Evolutionary conservation across 92 coral and sea anemone species (phyloP).

Genomic region (Phenganax marumi): DNA sequence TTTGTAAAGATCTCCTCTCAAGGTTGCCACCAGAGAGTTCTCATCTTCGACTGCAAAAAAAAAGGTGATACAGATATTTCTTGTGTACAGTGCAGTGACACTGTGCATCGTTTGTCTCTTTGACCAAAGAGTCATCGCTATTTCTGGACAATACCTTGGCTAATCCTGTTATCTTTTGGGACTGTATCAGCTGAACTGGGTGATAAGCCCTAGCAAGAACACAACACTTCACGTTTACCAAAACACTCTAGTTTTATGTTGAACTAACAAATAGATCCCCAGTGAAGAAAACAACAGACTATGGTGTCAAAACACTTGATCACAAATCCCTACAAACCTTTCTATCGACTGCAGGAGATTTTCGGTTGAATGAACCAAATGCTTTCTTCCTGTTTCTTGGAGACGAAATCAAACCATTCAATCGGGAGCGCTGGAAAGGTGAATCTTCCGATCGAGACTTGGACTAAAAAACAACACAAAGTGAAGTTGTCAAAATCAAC

Average conservation of each 20-base stretch:
- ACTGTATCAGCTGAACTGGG: too few species aligned
- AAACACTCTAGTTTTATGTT: neutral
- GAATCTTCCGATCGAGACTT: neutral
- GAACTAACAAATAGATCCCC: too few species aligned
- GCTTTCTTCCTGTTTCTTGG: constrained; percentile 15
- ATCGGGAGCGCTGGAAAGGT: neutral
- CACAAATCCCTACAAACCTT: neutral
- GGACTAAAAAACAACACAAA: neutral
- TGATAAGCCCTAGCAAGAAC: too few species aligned
- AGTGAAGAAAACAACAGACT: too few species aligned
- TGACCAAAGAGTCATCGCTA: too few species aligned
- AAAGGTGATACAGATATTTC: neutral
- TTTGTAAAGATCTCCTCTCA: constrained; percentile 34
- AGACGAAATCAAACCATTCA: constrained; percentile 7
- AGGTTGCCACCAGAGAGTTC: neutral
- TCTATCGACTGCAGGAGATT: neutral
- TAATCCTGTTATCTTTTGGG: too few species aligned
- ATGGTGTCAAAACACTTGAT: too few species aligned
- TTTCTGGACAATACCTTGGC: too few species aligned
- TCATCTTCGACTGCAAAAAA: constrained; percentile 1
- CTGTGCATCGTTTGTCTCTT: too few species aligned
- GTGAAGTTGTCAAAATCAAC: neutral
- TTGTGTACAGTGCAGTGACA: neutral
- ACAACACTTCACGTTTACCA: too few species aligned
- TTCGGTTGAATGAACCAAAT: neutral